phyloP scores from a whole-genome alignment of 2,888 invertebrate species.

The Acheta domesticus region DNA sequence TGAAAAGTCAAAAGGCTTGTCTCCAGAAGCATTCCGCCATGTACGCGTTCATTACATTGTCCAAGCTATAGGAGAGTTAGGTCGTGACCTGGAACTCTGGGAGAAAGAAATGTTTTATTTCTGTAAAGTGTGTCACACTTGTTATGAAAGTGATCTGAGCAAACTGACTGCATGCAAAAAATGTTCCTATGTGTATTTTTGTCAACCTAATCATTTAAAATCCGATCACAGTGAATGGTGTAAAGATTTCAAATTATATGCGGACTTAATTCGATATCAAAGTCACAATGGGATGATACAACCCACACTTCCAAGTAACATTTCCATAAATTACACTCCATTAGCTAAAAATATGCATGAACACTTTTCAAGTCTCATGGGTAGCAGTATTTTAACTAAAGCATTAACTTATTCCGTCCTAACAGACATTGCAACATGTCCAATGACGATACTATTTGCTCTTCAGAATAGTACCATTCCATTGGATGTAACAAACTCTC shows the following conservation, averaged over 20 bases:
- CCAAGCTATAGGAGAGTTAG: slow-evolving; percentile 57
- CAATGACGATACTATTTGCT: slow-evolving; percentile 40
- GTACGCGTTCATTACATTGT: slow-evolving; percentile 61
- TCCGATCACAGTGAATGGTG: slow-evolving; percentile 61
- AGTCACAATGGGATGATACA: slow-evolving; percentile 56
- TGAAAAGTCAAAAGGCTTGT: slow-evolving; percentile 44
- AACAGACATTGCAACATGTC: slow-evolving; percentile 41
- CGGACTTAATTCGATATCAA: slow-evolving; percentile 59
- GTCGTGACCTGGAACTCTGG: slow-evolving; percentile 58
- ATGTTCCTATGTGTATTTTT: slow-evolving; percentile 55
- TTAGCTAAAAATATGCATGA: slow-evolving; percentile 32
- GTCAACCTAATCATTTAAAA: slow-evolving; percentile 52
- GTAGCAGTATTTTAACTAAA: too few species aligned
- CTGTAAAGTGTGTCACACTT: slow-evolving; percentile 60
- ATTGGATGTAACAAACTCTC: slow-evolving; percentile 38
- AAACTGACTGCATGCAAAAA: slow-evolving; percentile 54
- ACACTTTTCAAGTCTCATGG: slow-evolving; percentile 22
- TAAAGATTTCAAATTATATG: slow-evolving; percentile 58
- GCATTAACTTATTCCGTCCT: slow-evolving; percentile 35
- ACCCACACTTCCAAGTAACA: slow-evolving; percentile 56
- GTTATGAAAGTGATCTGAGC: slow-evolving; percentile 55
- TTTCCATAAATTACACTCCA: slow-evolving; percentile 43
- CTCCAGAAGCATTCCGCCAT: slow-evolving; percentile 57
- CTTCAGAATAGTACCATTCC: slow-evolving; percentile 44
- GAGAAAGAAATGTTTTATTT: slow-evolving; percentile 68